These are phyloP conservation scores for Propithecus perrieri DNA, from an alignment of 2,797 vertebrate species.

Conservation along the genomic window DNA sequence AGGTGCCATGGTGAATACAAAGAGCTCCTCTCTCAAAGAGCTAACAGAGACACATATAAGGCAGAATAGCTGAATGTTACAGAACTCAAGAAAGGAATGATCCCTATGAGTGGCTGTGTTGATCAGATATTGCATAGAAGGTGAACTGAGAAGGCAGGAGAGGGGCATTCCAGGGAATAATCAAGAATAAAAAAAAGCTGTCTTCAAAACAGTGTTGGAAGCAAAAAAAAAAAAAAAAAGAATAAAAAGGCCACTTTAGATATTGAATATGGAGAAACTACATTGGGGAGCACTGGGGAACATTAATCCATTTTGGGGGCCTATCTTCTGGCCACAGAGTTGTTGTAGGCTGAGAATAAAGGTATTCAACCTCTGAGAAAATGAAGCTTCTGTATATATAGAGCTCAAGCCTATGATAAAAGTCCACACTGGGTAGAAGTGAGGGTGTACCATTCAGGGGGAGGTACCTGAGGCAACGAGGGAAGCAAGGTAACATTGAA, in stretches of 20 bases:
- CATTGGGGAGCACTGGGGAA: background rate
- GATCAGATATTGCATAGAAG: background rate
- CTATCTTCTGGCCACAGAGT: background rate
- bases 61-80: background rate
- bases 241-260: background rate
- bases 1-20: background rate
- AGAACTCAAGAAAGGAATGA: conserved; percentile 4
- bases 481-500: background rate
- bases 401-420: background rate
- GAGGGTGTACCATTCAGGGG: background rate
- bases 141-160: background rate
- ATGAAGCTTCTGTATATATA: background rate
- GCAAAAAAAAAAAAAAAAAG: background rate
- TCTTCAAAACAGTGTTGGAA: background rate
- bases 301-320: background rate
- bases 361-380: background rate
- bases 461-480: background rate
- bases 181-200: background rate
- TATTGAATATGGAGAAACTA: background rate
- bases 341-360: background rate
- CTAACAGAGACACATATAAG: background rate
- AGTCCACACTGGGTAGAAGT: background rate
- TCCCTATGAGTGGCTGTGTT: background rate
- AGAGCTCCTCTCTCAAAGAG: conserved; percentile 2
- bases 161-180: background rate